A percentile compares a stretch with the other conserved stretches of the same genome.
Evolutionary conservation across 2,797 vertebrate species (phyloP).

Genomic region (Falco rusticolus): DNA sequence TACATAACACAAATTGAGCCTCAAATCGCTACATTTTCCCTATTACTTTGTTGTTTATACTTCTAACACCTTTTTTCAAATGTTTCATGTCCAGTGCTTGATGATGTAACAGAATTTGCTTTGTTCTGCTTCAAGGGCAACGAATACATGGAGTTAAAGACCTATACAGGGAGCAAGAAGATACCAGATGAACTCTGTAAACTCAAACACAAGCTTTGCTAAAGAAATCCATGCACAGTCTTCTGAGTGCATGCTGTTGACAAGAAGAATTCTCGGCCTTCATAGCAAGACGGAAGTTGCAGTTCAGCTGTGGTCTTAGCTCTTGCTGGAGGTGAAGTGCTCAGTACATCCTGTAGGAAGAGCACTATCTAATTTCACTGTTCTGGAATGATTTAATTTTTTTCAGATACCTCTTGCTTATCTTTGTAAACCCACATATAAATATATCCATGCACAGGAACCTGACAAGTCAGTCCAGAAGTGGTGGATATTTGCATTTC

Average conservation of each 20-base stretch:
- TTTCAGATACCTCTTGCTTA: background rate
- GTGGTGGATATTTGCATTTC: background rate
- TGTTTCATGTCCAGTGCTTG: background rate
- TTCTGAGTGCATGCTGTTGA: background rate
- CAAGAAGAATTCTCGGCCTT: background rate
- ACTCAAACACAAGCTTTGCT: background rate
- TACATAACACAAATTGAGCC: background rate
- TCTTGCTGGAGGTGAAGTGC: background rate
- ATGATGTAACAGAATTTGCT: background rate
- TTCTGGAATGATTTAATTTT: background rate
- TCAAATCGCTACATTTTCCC: background rate
- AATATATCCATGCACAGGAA: background rate
- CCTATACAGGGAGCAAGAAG: background rate
- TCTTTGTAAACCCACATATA: background rate
- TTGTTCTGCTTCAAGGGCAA: background rate
- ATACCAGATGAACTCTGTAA: background rate
- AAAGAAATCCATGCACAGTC: accelerated
- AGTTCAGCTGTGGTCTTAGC: background rate
- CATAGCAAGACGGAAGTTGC: accelerated
- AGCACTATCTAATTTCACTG: background rate
- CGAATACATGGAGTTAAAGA: background rate
- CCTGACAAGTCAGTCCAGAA: background rate
- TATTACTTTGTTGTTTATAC: background rate
- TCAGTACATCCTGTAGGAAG: background rate
- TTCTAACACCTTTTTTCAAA: background rate